A percentile compares a stretch with the other conserved stretches of the same genome.
Conservation (phyloP, 1,140 invertebrate genomes). For the Bacillus rossius region DNA sequence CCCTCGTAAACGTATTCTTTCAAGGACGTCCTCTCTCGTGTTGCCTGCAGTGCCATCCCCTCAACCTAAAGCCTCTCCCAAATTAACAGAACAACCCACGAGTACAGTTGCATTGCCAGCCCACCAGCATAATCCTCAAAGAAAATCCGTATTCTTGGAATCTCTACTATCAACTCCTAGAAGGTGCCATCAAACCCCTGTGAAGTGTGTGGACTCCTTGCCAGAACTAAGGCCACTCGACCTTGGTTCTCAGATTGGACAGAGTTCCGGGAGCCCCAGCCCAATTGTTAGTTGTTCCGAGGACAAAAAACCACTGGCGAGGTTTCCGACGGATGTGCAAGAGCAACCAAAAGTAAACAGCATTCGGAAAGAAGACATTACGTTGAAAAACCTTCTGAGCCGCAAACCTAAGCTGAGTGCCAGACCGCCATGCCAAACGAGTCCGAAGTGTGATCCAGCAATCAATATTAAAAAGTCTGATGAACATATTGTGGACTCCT, state of each 20-base stretch:
- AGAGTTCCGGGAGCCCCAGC: slow-evolving; percentile 52
- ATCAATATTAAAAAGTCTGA: slow-evolving; percentile 17
- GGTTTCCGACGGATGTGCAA: slow-evolving; percentile 31
- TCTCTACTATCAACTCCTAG: slow-evolving; percentile 21
- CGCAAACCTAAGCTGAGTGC: not conserved
- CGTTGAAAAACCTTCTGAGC: slow-evolving; percentile 36
- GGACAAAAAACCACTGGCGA: slow-evolving; percentile 46
- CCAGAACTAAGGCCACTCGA: slow-evolving; percentile 42
- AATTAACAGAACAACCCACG: slow-evolving; percentile 15
- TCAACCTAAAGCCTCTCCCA: slow-evolving; percentile 17
- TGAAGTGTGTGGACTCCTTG: not conserved
- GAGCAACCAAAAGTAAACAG: slow-evolving; percentile 42
- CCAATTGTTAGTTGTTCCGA: slow-evolving; percentile 55
- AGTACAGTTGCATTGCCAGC: slow-evolving; percentile 2
- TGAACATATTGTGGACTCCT: slow-evolving; percentile 25
- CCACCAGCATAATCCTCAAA: slow-evolving; percentile 13
- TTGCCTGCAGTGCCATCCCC: slow-evolving; percentile 10
- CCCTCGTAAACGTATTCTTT: not conserved
- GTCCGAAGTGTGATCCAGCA: not conserved
- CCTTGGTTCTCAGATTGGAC: slow-evolving; percentile 46
- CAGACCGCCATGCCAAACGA: not conserved
- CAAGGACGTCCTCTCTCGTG: not conserved
- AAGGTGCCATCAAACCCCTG: slow-evolving; percentile 12
- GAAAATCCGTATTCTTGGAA: slow-evolving; percentile 22
- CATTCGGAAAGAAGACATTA: slow-evolving; percentile 45